A percentile compares a stretch with the other conserved stretches of the same genome.
These are phyloP conservation scores for Petrolisthes cinctipes DNA, from an alignment of 2,888 invertebrate genomes.

Conservation along the genomic window DNA sequence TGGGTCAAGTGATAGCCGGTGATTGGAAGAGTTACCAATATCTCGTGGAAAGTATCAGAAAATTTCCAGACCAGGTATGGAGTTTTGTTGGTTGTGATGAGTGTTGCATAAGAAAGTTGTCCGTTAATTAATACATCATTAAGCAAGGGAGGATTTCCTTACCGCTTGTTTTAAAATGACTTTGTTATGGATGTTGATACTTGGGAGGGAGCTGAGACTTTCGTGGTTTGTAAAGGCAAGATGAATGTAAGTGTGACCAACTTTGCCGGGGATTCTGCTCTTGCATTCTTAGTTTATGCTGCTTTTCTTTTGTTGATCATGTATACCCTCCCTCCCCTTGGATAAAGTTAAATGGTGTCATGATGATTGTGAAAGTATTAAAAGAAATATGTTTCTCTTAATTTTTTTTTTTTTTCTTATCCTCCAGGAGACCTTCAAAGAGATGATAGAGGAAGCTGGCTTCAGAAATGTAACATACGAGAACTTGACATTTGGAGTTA, in stretches of 20 bases:
- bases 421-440: constrained; percentile 83
- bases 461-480: constrained; percentile 89
- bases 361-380: background rate
- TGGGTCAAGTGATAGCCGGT: constrained; percentile 92
- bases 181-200: background rate
- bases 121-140: background rate
- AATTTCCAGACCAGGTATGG: constrained; percentile 90
- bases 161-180: background rate
- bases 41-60: constrained; percentile 95
- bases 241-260: background rate
- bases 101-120: background rate
- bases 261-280: no score
- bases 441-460: constrained; percentile 90
- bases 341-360: background rate
- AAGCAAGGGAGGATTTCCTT: background rate
- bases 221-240: background rate
- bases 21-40: constrained; percentile 98
- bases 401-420: background rate
- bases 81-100: background rate
- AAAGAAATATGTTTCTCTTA: background rate
- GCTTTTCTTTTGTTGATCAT: no score
- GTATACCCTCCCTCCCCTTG: no score
- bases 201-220: background rate
- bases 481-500: constrained; percentile 90
- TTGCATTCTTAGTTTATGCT: no score